Evolutionary conservation across 2,797 vertebrate species (phyloP), one percentile per base, ranked within the genome.

Genomic region (Notolepis coatsorum): DNA sequence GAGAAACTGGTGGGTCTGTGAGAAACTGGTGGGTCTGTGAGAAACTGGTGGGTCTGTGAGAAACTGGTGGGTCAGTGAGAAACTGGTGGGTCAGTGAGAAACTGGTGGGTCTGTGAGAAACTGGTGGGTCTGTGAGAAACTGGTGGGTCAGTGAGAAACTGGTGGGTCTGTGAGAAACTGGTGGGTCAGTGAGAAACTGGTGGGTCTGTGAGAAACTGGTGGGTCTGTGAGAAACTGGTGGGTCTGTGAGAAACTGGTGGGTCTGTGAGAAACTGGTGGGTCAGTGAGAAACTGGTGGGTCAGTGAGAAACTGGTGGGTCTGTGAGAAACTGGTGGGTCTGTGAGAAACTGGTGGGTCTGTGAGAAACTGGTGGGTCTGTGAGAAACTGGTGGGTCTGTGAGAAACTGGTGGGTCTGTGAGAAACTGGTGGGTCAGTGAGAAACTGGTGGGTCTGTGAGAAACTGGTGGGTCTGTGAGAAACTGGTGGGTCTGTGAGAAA

Each of bases 181-280:
- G 3, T 71, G 41, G n/a, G 48, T 65, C 46, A 33, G 38, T 41
- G 10, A 79, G 46, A 78, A n/a, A n/a, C n/a, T n/a, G n/a, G n/a
- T n/a, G 18, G 17, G 46, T 7, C 51, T 30, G 37, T 4, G 57
- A 62, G 33, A 52, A 31, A 41, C 27, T 23, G 7, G 3, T 71
- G 41, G n/a, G 48, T 65, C 46, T 37, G 38, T 41, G 10, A 79
- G 46, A 78, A n/a, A n/a, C n/a, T n/a, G n/a, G n/a, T n/a, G 18
- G 17, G 46, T 7, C 51, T 30, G 37, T 4, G 57, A 62, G 33
- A 52, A 31, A 41, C 27, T 23, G 7, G 3, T 71, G 41, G n/a
- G 48, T 65, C 46, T 37, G 38, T 41, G 10, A 79, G 46, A 78
- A n/a, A n/a, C n/a, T n/a, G n/a, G n/a, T n/a, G n/a, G n/a, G n/a